A percentile compares a stretch with the other conserved stretches of the same genome.
These are phyloP conservation scores for Iphiclides podalirius DNA, from an alignment of 2,888 invertebrate genomes.

Conservation along the genomic window DNA sequence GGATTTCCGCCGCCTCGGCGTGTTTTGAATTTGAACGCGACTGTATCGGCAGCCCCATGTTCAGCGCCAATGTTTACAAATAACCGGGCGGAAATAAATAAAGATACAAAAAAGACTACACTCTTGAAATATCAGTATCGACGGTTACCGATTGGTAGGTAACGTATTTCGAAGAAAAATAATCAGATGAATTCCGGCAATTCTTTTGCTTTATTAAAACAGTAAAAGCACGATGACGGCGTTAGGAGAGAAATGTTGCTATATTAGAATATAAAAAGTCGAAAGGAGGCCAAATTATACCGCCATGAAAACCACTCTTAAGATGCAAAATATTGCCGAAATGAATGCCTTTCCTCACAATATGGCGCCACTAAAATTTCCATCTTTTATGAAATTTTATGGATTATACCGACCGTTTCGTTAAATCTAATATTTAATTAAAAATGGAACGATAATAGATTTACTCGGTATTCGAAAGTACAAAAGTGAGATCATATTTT, in stretches of 20 bases:
- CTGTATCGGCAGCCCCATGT: constrained; percentile 47
- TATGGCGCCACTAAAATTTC: constrained; percentile 76
- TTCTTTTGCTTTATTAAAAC: constrained; percentile 26
- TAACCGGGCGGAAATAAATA: constrained; percentile 51
- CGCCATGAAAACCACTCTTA: constrained; percentile 61
- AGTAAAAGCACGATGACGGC: constrained; percentile 41
- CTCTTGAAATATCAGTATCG: constrained; percentile 54
- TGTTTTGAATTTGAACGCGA: constrained; percentile 68
- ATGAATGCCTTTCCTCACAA: constrained; percentile 72
- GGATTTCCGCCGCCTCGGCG: constrained; percentile 64
- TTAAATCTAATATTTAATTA: constrained; percentile 66
- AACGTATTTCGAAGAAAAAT: constrained; percentile 6
- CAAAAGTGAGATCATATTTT: no score
- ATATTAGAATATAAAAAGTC: constrained; percentile 41
- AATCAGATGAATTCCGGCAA: constrained; percentile 5
- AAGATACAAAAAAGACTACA: constrained; percentile 40
- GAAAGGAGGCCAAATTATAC: constrained; percentile 55
- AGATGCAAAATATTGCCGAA: constrained; percentile 69
- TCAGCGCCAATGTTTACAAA: constrained; percentile 70
- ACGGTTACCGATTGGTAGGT: background rate
- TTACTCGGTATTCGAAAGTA: constrained; percentile 34
- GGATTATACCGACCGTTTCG: constrained; percentile 64
- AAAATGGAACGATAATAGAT: constrained; percentile 72
- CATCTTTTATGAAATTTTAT: constrained; percentile 76
- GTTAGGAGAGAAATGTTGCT: constrained; percentile 37